Evolutionary conservation across 1,140 invertebrate species (phyloP), one percentile per base, ranked within the genome.

Genomic region (Drosophila pseudoobscura): DNA sequence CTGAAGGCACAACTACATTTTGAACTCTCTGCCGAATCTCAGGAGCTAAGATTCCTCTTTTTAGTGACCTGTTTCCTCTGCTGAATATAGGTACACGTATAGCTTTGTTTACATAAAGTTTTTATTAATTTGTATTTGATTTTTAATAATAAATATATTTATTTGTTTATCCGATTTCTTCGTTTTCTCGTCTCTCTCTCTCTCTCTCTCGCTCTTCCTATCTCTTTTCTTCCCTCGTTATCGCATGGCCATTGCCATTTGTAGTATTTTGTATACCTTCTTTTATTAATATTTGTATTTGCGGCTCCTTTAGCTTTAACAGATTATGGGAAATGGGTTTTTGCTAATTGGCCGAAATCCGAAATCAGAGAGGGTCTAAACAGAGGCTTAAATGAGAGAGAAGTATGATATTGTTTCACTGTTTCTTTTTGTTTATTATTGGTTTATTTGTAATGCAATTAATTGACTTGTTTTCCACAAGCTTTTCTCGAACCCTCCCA

Each of bases 81-180:
- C 24, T 26, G 0, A 26, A 26, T 26, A 5, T 26, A 5, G 24
- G 24, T 26, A 26, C 24, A 24, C 24, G 24, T 0, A 0, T 49
- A 59, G 56, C 41, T 64, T 78, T 52, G 66, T 73, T 78, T 74
- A 74, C 78, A 82, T 85, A 82, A 66, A 68, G 79, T 87, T 85
- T 75, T 68, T 82, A 82, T 87, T 75, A 87, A 85, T 85, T 75
- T 76, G 78, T 85, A 82, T 85, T 85, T 78, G 80, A 85, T 78
- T 80, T 85, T 87, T 77, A 85, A 85, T 85, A 85, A 75, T 85
- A 85, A 85, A 85, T 85, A 85, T 85, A 87, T 85, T 87, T 65
- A 80, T 80, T 78, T 78, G 62, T 70, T 80, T 73, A 65, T 62
- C 58, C 69, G 11, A 76, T 77, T 63, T 73, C 31, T 66, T 65